Evolutionary conservation across 2,113 vertebrate species (phyloP).

Genomic region (Dissostichus mawsoni): DNA sequence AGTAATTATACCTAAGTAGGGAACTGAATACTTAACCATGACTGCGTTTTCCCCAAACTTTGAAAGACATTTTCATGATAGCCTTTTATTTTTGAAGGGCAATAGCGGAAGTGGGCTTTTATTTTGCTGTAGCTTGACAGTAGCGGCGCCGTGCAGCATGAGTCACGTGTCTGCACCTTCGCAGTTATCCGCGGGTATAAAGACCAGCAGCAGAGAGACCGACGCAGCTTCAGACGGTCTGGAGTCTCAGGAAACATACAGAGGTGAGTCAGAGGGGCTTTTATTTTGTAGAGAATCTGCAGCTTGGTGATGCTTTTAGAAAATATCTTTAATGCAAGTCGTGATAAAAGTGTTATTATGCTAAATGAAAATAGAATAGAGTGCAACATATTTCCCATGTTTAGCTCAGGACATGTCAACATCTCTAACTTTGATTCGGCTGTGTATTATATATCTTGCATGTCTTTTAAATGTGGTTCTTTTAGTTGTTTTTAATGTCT

Average conservation of each 20-base stretch:
- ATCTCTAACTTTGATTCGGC: background rate
- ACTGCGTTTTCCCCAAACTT: too few species aligned
- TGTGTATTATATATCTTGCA: background rate
- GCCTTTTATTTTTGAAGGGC: slow-evolving; percentile 58
- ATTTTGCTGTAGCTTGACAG: background rate
- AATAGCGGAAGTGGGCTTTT: background rate
- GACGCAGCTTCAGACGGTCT: slow-evolving; percentile 52
- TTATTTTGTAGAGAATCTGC: background rate
- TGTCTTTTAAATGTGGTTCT: background rate
- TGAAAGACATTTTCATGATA: too few species aligned
- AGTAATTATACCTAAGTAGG: too few species aligned
- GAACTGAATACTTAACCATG: too few species aligned
- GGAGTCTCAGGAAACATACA: slow-evolving; percentile 42
- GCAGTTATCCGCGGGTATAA: slow-evolving; percentile 61
- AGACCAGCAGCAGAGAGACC: slow-evolving; percentile 31
- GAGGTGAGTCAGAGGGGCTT: slow-evolving; percentile 61
- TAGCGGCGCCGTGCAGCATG: background rate
- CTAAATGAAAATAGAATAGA: background rate
- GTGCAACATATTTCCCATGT: background rate
- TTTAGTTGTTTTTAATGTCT: slow-evolving; percentile 9
- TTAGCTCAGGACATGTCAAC: background rate
- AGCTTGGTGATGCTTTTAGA: slow-evolving; percentile 23
- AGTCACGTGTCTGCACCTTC: slow-evolving; percentile 61
- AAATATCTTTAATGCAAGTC: background rate
- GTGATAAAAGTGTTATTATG: background rate